These are phyloP conservation scores for Emmelina monodactyla DNA, from an alignment of 2,888 invertebrate genomes.

Conservation along the genomic window DNA sequence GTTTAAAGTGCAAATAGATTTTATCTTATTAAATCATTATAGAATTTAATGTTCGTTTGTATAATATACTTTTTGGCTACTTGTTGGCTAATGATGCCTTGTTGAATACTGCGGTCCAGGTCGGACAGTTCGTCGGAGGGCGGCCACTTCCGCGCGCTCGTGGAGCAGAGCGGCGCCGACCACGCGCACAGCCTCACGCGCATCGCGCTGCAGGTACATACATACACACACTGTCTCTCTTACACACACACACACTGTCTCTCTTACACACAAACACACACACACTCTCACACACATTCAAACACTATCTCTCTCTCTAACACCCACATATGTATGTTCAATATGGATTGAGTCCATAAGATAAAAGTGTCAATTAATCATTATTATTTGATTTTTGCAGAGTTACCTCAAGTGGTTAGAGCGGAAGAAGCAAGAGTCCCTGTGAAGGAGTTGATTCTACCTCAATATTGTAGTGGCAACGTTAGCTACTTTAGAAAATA, in stretches of 20 bases:
- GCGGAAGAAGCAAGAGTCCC: constrained; percentile 24
- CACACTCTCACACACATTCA: no score
- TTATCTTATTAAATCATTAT: not conserved
- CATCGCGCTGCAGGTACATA: constrained; percentile 69
- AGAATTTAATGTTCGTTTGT: not conserved
- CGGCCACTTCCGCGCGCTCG: constrained; percentile 71
- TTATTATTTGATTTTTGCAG: constrained; percentile 27
- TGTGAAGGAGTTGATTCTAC: no score
- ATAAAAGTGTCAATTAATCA: not conserved
- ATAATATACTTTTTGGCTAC: not conserved
- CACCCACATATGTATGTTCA: not conserved
- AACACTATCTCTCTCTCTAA: no score
- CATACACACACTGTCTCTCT: no score
- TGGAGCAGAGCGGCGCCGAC: constrained; percentile 72
- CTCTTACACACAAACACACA: no score
- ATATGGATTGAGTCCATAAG: not conserved
- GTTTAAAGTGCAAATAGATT: no score
- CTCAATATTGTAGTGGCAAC: no score
- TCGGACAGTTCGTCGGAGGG: constrained; percentile 37
- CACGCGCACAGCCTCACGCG: constrained; percentile 63
- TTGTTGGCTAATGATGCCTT: no score
- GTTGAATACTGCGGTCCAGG: no score
- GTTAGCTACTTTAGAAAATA: no score
- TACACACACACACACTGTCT: no score
- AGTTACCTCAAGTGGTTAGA: constrained; percentile 38